These are phyloP conservation scores for Anoplopoma fimbria DNA, from an alignment of 2,113 vertebrate species.

Conservation along the genomic window DNA sequence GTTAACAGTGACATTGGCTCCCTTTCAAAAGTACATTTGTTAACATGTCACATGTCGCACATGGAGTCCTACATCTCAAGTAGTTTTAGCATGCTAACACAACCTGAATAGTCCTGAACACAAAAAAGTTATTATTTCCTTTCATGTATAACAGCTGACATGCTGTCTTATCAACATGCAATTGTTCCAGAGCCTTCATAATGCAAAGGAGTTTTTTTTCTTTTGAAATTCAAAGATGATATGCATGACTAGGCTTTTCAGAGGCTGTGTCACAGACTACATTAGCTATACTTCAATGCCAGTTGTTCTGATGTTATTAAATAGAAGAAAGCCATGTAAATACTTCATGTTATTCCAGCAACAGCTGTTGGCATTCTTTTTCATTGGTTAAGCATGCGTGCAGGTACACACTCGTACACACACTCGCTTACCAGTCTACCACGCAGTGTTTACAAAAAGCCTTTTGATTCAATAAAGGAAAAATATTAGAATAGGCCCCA, in stretches of 20 bases:
- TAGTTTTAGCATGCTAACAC: conserved; percentile 1
- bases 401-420: neutral
- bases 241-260: conserved; percentile 25
- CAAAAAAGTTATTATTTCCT: neutral
- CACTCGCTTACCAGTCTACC: neutral
- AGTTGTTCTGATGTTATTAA: conserved; percentile 3
- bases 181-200: neutral
- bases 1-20: neutral
- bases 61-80: neutral
- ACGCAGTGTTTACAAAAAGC: neutral
- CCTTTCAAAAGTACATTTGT: neutral
- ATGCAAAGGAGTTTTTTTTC: neutral
- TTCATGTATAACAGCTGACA: neutral
- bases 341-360: neutral
- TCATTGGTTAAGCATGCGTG: neutral
- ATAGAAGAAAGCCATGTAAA: conserved; percentile 13
- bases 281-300: neutral
- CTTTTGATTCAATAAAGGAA: neutral
- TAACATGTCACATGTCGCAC: conserved; percentile 5
- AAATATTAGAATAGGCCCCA: neutral
- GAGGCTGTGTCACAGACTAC: neutral
- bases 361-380: neutral
- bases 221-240: neutral
- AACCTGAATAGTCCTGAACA: neutral
- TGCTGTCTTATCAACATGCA: neutral